A percentile compares a stretch with the other conserved stretches of the same genome.
These are phyloP conservation scores for Lophochroa leadbeateri DNA, from an alignment of 2,113 vertebrate species.

Conservation along the genomic window DNA sequence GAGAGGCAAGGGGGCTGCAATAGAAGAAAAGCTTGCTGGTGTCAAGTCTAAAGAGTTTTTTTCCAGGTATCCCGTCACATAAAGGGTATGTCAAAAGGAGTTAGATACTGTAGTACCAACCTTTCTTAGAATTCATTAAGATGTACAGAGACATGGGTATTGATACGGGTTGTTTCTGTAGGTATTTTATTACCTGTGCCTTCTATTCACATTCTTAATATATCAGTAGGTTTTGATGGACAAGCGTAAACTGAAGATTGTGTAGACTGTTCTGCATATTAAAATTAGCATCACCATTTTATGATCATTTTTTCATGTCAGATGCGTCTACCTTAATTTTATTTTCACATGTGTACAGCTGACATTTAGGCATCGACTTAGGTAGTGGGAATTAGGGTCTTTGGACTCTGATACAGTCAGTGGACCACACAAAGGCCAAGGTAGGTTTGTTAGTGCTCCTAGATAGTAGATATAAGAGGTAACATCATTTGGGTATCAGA, in stretches of 20 bases:
- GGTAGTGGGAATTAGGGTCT: neutral
- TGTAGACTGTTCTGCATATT: neutral
- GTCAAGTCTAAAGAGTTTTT: neutral
- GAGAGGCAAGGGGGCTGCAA: neutral
- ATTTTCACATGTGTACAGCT: neutral
- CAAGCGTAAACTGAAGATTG: neutral
- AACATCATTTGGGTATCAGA: neutral
- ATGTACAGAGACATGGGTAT: neutral
- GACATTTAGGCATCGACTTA: neutral
- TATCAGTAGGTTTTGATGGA: neutral
- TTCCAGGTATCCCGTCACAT: neutral
- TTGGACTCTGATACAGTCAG: neutral
- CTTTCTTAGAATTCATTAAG: neutral
- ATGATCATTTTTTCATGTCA: neutral
- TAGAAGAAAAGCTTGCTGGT: neutral
- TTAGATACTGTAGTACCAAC: neutral
- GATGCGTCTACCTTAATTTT: neutral
- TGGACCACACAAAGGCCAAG: neutral
- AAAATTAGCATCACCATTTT: neutral
- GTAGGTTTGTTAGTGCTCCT: neutral
- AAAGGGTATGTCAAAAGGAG: neutral
- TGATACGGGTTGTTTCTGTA: neutral
- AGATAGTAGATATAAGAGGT: neutral
- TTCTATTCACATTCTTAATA: neutral
- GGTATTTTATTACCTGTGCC: neutral